A percentile compares a stretch with the other conserved stretches of the same genome.
These are phyloP conservation scores for Hephaestus fuliginosus DNA, from an alignment of 2,797 vertebrate genomes.

Conservation along the genomic window DNA sequence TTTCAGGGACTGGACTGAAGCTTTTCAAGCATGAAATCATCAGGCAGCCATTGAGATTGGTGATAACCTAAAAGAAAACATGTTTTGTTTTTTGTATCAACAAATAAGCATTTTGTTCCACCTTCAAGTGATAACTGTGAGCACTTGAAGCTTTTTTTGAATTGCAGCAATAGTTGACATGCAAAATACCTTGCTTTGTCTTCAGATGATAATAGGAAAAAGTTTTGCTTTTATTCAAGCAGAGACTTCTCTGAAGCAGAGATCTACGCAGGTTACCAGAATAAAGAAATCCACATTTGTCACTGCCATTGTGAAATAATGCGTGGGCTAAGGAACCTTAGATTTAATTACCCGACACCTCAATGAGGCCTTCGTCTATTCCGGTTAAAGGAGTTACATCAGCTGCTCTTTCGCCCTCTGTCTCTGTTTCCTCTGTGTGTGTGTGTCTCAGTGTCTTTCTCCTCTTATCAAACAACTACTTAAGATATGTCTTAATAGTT, in stretches of 20 bases:
- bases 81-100: background rate
- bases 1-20: background rate
- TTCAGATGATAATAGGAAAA: background rate
- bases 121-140: background rate
- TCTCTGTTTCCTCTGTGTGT: background rate
- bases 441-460: too few relatives aligned
- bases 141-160: background rate
- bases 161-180: background rate
- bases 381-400: conserved; percentile 34
- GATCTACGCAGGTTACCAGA: conserved; percentile 14
- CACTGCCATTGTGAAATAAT: conserved; percentile 24
- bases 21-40: background rate
- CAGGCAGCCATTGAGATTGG: background rate
- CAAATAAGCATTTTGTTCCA: too few relatives aligned
- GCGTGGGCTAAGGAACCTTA: conserved; percentile 9
- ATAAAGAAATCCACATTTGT: conserved; percentile 35
- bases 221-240: background rate
- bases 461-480: conserved; percentile 17
- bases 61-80: too few relatives aligned
- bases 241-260: background rate
- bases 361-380: conserved; percentile 35
- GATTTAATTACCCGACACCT: conserved; percentile 35
- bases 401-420: conserved; percentile 6
- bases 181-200: conserved; percentile 21
- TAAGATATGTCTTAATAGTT: background rate